Conservation (phyloP, 2,797 vertebrate genomes). For the Etheostoma nigrum region DNA sequence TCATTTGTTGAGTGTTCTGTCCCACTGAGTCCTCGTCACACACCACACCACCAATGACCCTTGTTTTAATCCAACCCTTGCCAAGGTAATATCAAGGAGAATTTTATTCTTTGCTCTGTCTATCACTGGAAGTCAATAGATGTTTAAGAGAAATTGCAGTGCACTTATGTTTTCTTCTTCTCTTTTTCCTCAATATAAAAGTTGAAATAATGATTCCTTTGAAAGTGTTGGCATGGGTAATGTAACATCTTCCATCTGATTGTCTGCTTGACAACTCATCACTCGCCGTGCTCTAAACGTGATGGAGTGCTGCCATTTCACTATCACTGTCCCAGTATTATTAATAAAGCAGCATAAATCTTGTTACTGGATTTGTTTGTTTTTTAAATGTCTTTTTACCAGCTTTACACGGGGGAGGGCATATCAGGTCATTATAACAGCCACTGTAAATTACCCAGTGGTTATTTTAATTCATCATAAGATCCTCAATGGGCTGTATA, state of each 20-base stretch:
- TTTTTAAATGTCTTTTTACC: slow-evolving; percentile 69
- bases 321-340: slow-evolving; percentile 71
- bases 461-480: slow-evolving; percentile 80
- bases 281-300: slow-evolving; percentile 61
- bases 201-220: slow-evolving; percentile 59
- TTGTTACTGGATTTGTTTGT: slow-evolving; percentile 80
- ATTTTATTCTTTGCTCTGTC: slow-evolving; percentile 57
- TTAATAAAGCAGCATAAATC: slow-evolving; percentile 78
- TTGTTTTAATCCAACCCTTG: slow-evolving; percentile 59
- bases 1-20: slow-evolving; percentile 70
- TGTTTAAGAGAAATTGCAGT: slow-evolving; percentile 32
- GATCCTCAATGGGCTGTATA: slow-evolving; percentile 69
- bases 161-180: not conserved
- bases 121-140: slow-evolving; percentile 31
- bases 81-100: slow-evolving; percentile 73
- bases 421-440: slow-evolving; percentile 66
- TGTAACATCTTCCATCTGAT: slow-evolving; percentile 67
- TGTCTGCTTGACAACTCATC: slow-evolving; percentile 74
- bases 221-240: slow-evolving; percentile 55
- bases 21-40: slow-evolving; percentile 54
- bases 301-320: slow-evolving; percentile 78
- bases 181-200: slow-evolving; percentile 37
- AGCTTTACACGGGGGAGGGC: slow-evolving; percentile 43
- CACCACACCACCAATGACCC: slow-evolving; percentile 39
- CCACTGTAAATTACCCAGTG: slow-evolving; percentile 71